Evolutionary conservation across 1,140 invertebrate genomes (phyloP).

Genomic region (Drosophila sechellia): DNA sequence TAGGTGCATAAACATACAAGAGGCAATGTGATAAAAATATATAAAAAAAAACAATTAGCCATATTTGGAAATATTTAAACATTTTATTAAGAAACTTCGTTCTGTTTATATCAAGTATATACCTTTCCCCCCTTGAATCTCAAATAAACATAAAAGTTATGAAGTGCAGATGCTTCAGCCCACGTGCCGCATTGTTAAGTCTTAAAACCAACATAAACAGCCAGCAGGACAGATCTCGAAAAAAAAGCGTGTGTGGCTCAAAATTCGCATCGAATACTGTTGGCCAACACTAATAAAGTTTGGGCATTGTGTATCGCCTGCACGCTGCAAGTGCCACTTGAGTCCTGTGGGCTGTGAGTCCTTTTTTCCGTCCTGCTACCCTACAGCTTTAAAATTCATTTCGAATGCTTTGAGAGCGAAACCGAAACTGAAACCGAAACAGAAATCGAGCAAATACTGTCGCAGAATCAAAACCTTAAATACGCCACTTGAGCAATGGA

Average conservation of each 20-base stretch:
- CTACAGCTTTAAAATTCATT: constrained; percentile 61
- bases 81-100: background rate
- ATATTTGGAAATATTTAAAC: too few species aligned
- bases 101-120: background rate
- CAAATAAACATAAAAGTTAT: constrained; percentile 19
- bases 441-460: constrained; percentile 66
- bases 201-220: constrained; percentile 69
- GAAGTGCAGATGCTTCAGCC: constrained; percentile 52
- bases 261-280: constrained; percentile 45
- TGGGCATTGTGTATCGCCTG: constrained; percentile 46
- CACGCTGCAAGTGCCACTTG: constrained; percentile 70
- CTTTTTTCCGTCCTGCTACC: constrained; percentile 13
- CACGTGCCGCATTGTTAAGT: constrained; percentile 69
- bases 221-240: constrained; percentile 2
- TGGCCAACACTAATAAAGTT: constrained; percentile 76
- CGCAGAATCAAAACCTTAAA: constrained; percentile 81
- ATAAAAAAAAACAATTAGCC: too few species aligned
- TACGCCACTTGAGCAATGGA: constrained; percentile 77
- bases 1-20: background rate
- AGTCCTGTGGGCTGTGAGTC: constrained; percentile 32
- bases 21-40: background rate
- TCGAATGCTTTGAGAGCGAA: constrained; percentile 32
- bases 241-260: constrained; percentile 6
- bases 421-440: constrained; percentile 26
- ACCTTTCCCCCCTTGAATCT: background rate